phyloP scores from a whole-genome alignment of 2,888 invertebrate genomes.

The Quadroppia sp. region DNA sequence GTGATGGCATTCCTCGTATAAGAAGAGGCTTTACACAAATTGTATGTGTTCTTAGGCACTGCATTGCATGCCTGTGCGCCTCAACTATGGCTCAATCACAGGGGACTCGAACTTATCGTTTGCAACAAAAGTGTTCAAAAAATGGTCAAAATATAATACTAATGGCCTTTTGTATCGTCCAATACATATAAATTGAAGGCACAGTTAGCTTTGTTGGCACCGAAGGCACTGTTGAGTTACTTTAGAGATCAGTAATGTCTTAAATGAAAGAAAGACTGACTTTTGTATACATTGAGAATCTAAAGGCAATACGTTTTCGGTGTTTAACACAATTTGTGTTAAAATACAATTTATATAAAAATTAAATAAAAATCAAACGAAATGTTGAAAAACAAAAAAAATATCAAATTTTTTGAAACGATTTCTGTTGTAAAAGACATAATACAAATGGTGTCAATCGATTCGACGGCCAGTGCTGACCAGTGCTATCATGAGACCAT shows the following conservation, averaged over 20 bases:
- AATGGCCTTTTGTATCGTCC: conserved; percentile 20
- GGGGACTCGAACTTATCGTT: conserved; percentile 28
- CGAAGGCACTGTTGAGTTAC: background rate
- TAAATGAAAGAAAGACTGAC: conserved; percentile 7
- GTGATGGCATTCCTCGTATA: background rate
- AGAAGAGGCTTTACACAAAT: conserved; percentile 15
- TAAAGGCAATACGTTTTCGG: background rate
- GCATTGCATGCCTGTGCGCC: conserved; percentile 13
- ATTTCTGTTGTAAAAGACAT: no score
- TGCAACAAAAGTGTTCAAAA: conserved; percentile 13
- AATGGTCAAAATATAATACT: conserved; percentile 32
- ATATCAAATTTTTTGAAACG: no score
- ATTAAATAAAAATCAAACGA: no score
- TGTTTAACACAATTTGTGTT: background rate
- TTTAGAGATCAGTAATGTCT: conserved; percentile 12
- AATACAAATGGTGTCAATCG: no score
- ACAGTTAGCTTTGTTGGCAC: background rate
- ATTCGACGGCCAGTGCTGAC: background rate
- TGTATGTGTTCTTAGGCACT: conserved; percentile 21
- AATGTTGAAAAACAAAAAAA: no score
- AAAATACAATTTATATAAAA: no score
- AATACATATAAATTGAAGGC: conserved; percentile 27
- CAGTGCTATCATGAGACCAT: background rate
- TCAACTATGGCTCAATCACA: conserved; percentile 26
- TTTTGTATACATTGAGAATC: conserved; percentile 1